Evolutionary conservation across 2,888 invertebrate genomes (phyloP).

Genomic region (Hirtodrosophila histrioides): DNA sequence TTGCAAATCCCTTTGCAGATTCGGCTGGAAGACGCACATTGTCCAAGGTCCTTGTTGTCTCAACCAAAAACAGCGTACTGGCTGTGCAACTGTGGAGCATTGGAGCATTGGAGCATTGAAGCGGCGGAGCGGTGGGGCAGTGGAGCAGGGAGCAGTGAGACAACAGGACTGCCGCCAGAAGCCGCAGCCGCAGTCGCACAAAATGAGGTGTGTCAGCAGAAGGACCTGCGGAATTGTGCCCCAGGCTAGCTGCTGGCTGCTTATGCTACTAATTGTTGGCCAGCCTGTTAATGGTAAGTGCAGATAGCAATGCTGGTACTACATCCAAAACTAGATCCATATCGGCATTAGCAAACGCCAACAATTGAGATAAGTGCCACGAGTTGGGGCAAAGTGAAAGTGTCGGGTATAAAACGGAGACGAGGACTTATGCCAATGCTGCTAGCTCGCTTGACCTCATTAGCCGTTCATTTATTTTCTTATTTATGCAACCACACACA

Average conservation of each 20-base stretch:
- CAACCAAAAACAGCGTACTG: too few species aligned
- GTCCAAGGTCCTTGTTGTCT: too few species aligned
- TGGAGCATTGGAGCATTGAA: conserved; percentile 2
- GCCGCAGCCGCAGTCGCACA: conserved; percentile 15
- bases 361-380: conserved; percentile 61
- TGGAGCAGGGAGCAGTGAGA: conserved; percentile 21
- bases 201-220: conserved; percentile 38
- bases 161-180: conserved; percentile 23
- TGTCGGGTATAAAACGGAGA: conserved; percentile 43
- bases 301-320: conserved; percentile 1
- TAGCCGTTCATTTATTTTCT: conserved; percentile 64
- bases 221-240: conserved; percentile 33
- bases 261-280: conserved; percentile 74
- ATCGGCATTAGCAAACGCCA: conserved; percentile 24
- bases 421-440: conserved; percentile 28
- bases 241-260: conserved; percentile 55
- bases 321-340: conserved; percentile 20
- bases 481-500: conserved; percentile 63
- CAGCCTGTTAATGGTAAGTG: conserved; percentile 74
- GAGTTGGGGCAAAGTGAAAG: conserved; percentile 47
- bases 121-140: conserved; percentile 3
- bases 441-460: conserved; percentile 68
- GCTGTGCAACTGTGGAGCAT: conserved; percentile 1
- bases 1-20: too few species aligned
- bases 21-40: too few species aligned